These are phyloP conservation scores for Coleophora flavipennella DNA, from an alignment of 2,888 invertebrate species.

Conservation along the genomic window DNA sequence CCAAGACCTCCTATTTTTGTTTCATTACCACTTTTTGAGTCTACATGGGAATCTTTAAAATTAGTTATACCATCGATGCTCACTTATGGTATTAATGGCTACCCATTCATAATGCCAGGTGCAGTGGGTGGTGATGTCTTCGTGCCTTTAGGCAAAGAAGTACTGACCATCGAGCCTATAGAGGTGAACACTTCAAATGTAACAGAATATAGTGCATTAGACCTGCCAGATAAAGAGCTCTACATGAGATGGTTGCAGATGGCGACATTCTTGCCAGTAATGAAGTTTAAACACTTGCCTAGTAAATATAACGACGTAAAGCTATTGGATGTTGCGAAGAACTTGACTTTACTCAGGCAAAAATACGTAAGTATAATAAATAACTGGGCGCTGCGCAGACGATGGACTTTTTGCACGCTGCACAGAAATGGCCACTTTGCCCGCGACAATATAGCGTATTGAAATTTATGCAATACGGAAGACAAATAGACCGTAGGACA, in stretches of 20 bases:
- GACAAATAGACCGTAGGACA: no score
- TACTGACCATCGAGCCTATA: constrained; percentile 63
- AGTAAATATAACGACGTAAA: constrained; percentile 88
- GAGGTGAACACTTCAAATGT: constrained; percentile 39
- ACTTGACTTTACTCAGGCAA: constrained; percentile 80
- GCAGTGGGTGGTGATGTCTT: constrained; percentile 93
- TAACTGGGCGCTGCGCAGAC: no score
- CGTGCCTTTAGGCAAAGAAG: constrained; percentile 71
- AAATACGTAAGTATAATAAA: constrained; percentile 77
- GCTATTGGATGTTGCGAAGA: constrained; percentile 83
- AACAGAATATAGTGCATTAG: constrained; percentile 54
- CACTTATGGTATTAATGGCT: constrained; percentile 91
- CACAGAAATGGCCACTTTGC: no score
- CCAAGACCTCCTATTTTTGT: constrained; percentile 91
- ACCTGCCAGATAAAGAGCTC: constrained; percentile 83
- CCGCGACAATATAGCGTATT: no score
- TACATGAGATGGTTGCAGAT: constrained; percentile 93
- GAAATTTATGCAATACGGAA: no score
- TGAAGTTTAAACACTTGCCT: constrained; percentile 92
- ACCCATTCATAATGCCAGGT: constrained; percentile 93
- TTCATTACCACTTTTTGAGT: constrained; percentile 86
- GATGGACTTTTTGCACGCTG: no score
- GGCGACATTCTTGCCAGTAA: constrained; percentile 91
- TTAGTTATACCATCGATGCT: constrained; percentile 90
- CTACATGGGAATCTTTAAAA: constrained; percentile 89